Evolutionary conservation across 2,888 invertebrate species (phyloP).

Genomic region (Lamproptera curius): DNA sequence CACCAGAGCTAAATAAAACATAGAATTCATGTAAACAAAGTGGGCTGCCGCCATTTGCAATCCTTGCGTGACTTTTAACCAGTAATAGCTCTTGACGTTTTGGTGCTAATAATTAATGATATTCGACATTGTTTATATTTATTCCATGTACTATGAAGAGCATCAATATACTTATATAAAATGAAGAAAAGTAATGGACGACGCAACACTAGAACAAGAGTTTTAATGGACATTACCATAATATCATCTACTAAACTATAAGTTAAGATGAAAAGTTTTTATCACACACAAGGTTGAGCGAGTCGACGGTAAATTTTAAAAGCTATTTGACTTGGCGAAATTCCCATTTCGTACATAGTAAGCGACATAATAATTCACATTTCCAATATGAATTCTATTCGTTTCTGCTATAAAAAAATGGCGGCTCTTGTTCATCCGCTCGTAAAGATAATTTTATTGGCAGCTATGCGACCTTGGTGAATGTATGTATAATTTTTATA

Average conservation of each 20-base stretch:
- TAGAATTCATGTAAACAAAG: no score
- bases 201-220: no score
- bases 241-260: slow-evolving; percentile 13
- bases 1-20: no score
- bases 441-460: slow-evolving; percentile 18
- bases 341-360: slow-evolving; percentile 17
- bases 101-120: no score
- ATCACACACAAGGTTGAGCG: slow-evolving; percentile 14
- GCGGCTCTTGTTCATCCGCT: slow-evolving; percentile 7
- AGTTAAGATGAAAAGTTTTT: slow-evolving; percentile 18
- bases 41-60: no score
- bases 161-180: no score
- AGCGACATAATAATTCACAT: slow-evolving; percentile 19
- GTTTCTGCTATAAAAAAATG: slow-evolving; percentile 9
- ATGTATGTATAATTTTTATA: neutral
- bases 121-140: no score
- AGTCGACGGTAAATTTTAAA: slow-evolving; percentile 15
- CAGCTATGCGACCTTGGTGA: slow-evolving; percentile 1
- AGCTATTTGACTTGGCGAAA: slow-evolving; percentile 18
- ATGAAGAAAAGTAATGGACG: no score
- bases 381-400: slow-evolving; percentile 18
- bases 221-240: slow-evolving; percentile 9
- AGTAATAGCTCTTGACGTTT: no score
- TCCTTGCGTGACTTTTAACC: no score
- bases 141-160: no score